phyloP scores from a whole-genome alignment of 1,140 invertebrate genomes.

The Hormaphis cornu region DNA sequence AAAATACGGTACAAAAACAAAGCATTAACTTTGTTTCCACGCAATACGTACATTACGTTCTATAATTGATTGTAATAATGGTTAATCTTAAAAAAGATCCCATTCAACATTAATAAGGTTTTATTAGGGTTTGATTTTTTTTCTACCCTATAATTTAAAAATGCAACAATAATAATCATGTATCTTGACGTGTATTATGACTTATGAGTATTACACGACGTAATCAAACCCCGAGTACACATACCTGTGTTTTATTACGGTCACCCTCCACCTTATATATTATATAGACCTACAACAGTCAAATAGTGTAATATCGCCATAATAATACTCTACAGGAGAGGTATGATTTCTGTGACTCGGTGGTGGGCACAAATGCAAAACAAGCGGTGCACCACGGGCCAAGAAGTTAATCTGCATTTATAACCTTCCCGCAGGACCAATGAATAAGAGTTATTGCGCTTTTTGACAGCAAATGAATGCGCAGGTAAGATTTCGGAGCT shows the following conservation, averaged over 20 bases:
- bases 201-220: background rate
- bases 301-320: background rate
- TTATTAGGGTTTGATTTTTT: too few species aligned
- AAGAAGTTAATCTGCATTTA: background rate
- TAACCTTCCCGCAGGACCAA: constrained; percentile 8
- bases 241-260: background rate
- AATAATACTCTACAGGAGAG: background rate
- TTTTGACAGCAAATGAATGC: background rate
- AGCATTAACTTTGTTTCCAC: background rate
- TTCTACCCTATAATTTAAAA: too few species aligned
- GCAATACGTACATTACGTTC: too few species aligned
- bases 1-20: background rate
- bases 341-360: background rate
- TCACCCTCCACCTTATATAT: background rate
- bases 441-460: constrained; percentile 10
- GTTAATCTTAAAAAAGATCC: too few species aligned
- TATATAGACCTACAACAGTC: background rate
- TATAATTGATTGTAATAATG: too few species aligned
- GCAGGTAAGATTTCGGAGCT: background rate
- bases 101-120: too few species aligned
- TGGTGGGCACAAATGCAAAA: constrained; percentile 8
- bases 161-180: background rate
- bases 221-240: background rate
- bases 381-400: too few species aligned
- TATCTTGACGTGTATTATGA: background rate